Evolutionary conservation across 2,888 invertebrate genomes (phyloP), one percentile per base, ranked within the genome.

Genomic region (Lagria hirta): DNA sequence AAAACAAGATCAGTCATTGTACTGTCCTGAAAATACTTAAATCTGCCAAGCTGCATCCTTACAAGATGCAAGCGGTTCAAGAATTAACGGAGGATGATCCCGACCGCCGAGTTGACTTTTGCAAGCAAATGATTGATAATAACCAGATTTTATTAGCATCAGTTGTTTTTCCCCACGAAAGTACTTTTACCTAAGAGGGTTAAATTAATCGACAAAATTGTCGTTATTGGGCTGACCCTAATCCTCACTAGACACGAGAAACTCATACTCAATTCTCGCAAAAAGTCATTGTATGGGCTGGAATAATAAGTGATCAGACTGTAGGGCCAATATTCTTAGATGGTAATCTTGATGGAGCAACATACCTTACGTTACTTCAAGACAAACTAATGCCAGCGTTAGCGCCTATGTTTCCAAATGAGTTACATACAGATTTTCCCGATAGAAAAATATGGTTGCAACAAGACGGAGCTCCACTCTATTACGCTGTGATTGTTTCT

Each of bases 171-270:
- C 20, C n/a, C n/a, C 5, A n/a, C 20, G 20, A 18, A n/a, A 6
- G 20, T n/a, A 18, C 20, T n/a, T 18, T 18, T 18, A 18, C 5
- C 5, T 18, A 6, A 18, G n/a, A 18, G 5, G n/a, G 20, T 5
- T 5, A 18, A 18, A n/a, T 18, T 18, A 18, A 18, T n/a, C 5
- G n/a, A 18, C 20, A 18, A 18, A 18, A 18, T 18, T 18, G 20
- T 18, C 20, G 20, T 18, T 18, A 18, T 18, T 18, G 20, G 20
- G 20, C 20, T 18, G 20, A 18, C 20, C 20, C 5, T 18, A 18
- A 18, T 18, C 20, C 20, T 18, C 20, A 18, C 20, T 18, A 18
- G 20, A 18, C n/a, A n/a, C 20, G 20, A n/a, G n/a, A 18, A 18
- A 18, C 20, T 18, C 20, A 18, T n/a, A 18, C 20, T 18, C 20